Percentiles rank a stretch among this genome's conserved stretches.
Evolutionary conservation across 2,888 invertebrate genomes (phyloP).

Genomic region (Spilosoma lubricipeda): DNA sequence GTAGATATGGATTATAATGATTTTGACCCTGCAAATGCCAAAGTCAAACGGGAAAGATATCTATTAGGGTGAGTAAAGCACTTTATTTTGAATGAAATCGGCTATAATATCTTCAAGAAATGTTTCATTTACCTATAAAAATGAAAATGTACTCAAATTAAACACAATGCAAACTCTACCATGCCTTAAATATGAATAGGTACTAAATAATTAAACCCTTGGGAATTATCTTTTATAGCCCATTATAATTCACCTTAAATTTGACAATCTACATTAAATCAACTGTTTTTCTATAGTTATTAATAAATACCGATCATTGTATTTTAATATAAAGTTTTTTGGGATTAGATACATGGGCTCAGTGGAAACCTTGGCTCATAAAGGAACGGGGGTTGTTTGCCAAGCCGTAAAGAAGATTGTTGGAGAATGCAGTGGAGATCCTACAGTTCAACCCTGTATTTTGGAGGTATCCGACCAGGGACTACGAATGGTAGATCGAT

Average conservation of each 20-base stretch:
- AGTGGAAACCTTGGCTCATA: conserved; percentile 97
- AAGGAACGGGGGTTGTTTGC: conserved; percentile 98
- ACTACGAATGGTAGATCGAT: conserved; percentile 96
- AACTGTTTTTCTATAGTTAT: neutral
- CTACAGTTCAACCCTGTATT: conserved; percentile 93
- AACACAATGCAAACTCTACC: neutral
- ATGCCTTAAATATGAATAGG: neutral
- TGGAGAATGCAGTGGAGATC: conserved; percentile 88
- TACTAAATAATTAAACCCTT: neutral
- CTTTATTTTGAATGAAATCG: neutral
- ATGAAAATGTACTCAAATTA: neutral
- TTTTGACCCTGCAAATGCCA: conserved; percentile 94
- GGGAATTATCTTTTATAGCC: neutral
- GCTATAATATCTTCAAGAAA: neutral
- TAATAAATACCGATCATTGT: neutral
- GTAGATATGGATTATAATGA: conserved; percentile 99
- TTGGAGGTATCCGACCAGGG: conserved; percentile 98
- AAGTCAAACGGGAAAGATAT: conserved; percentile 94
- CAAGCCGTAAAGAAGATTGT: conserved; percentile 96
- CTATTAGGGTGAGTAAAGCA: conserved; percentile 88
- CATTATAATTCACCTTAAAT: too few relatives aligned
- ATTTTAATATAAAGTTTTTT: conserved; percentile 9
- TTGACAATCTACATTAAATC: too few relatives aligned
- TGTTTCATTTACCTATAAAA: neutral
- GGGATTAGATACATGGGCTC: conserved; percentile 93